Evolutionary conservation across 2,113 vertebrate species (phyloP), one percentile per base, ranked within the genome.

Genomic region (Toxostoma redivivum): DNA sequence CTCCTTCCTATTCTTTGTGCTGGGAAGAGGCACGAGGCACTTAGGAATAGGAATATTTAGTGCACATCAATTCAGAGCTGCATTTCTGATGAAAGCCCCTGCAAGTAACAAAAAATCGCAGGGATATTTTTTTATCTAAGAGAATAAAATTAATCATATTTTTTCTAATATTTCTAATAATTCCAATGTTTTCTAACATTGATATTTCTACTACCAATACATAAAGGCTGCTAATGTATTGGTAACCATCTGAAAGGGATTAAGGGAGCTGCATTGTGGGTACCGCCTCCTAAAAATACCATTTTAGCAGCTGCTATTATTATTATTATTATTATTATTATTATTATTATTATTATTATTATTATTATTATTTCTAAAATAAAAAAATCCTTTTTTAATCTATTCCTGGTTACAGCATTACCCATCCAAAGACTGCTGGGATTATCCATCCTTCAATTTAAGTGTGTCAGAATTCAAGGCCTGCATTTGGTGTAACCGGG

Each of bases 391-490:
- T 67, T 58, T 90, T 67, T 24, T 10, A 33, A 16, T 82, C 54
- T 78, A 16, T 70, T 57, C 24, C 82, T 67, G 11, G 15, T 56
- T 61, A 31, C 23, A 77, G 33, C 38, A 42, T 19, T 62, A 42
- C 20, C 53, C 45, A 42, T 61, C 66, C 18, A 61, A 82, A 82
- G 37, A 2, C n/a, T 64, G 11, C 12, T 84, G 27, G 56, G 67
- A 88, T 94, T 95, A 50, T 82, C 16, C 40, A 48, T 81, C 64
- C 94, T 96, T 90, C 31, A 70, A 35, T 91, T 81, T 91, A 94
- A 82, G 16, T 40, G 45, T 93, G 80, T 91, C 53, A 70, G 91
- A 95, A 97, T 76, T 80, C 57, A 57, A 85, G 44, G 84, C 25
- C 79, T 57, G 21, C 82, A 14, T 90, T 94, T 92, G 48, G 27